These are phyloP conservation scores for Steatornis caripensis DNA, from an alignment of 2,113 vertebrate genomes.

Conservation along the genomic window DNA sequence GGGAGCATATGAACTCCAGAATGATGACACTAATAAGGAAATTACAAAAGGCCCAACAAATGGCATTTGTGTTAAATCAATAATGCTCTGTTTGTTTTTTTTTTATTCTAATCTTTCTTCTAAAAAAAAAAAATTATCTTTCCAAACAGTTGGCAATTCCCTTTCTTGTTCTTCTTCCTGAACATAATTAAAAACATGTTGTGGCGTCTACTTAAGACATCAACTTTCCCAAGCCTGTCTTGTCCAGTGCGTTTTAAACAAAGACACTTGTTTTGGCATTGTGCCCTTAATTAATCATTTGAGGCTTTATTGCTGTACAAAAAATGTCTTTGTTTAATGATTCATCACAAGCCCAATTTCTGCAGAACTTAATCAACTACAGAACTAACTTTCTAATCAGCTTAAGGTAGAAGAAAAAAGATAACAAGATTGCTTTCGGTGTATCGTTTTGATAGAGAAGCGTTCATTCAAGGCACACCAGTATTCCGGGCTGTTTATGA, in stretches of 20 bases:
- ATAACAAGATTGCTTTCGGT: background rate
- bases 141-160: constrained; percentile 82
- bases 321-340: constrained; percentile 76
- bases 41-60: constrained; percentile 82
- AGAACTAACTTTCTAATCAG: constrained; percentile 74
- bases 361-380: constrained; percentile 74
- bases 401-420: constrained; percentile 9
- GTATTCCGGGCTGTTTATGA: background rate
- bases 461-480: background rate
- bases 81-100: constrained; percentile 77
- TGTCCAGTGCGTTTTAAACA: constrained; percentile 82
- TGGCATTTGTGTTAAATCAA: constrained; percentile 83
- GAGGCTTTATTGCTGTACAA: constrained; percentile 72
- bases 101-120: constrained; percentile 78
- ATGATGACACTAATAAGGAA: constrained; percentile 81
- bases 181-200: constrained; percentile 86
- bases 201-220: constrained; percentile 84
- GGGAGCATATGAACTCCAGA: constrained; percentile 67
- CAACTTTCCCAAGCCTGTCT: constrained; percentile 84
- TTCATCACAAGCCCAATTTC: constrained; percentile 75
- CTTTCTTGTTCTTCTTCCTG: constrained; percentile 80
- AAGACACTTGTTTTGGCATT: constrained; percentile 81
- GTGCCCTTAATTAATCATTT: constrained; percentile 84
- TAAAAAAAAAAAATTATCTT: constrained; percentile 76
- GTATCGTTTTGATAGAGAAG: background rate